Conservation (phyloP, 2,888 invertebrate genomes). For the Peribatodes rhomboidaria region DNA sequence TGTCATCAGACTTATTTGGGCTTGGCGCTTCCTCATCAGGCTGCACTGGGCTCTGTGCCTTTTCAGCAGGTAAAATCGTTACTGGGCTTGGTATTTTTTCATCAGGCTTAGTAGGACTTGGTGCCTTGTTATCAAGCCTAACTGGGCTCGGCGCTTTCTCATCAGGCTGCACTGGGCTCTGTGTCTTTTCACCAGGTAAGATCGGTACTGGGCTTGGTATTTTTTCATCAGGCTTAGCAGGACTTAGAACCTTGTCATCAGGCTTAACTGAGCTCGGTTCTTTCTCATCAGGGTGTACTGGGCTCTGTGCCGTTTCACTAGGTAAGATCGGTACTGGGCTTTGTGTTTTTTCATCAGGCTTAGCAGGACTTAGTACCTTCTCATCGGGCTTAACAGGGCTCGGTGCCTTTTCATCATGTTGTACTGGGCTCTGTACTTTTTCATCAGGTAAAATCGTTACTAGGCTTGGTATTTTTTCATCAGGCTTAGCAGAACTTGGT, state of each 20-base stretch:
- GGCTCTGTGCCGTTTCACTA: neutral
- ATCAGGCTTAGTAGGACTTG: slow-evolving; percentile 24
- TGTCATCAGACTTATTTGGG: neutral
- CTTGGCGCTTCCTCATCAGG: slow-evolving; percentile 15
- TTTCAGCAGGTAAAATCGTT: slow-evolving; percentile 14
- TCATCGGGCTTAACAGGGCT: slow-evolving; percentile 21
- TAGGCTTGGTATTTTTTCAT: slow-evolving; percentile 4
- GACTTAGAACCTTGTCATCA: neutral
- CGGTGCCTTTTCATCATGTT: neutral
- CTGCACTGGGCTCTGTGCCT: slow-evolving; percentile 3
- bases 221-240: slow-evolving; percentile 6
- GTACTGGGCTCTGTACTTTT: neutral
- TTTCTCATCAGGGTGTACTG: neutral
- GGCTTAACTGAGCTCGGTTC: neutral
- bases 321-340: neutral
- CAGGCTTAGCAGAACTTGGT: neutral
- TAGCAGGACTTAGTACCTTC: neutral
- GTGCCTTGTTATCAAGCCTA: slow-evolving; percentile 1
- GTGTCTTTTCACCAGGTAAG: slow-evolving; percentile 23
- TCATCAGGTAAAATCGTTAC: neutral
- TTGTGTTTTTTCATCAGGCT: neutral
- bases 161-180: slow-evolving; percentile 23
- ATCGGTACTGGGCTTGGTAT: neutral
- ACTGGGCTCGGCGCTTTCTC: slow-evolving; percentile 35
- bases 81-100: slow-evolving; percentile 19